Percentiles rank a stretch among this genome's conserved stretches.
These are phyloP conservation scores for Ceratoteleas bidentatus DNA, from an alignment of 1,140 invertebrate species.

Conservation along the genomic window DNA sequence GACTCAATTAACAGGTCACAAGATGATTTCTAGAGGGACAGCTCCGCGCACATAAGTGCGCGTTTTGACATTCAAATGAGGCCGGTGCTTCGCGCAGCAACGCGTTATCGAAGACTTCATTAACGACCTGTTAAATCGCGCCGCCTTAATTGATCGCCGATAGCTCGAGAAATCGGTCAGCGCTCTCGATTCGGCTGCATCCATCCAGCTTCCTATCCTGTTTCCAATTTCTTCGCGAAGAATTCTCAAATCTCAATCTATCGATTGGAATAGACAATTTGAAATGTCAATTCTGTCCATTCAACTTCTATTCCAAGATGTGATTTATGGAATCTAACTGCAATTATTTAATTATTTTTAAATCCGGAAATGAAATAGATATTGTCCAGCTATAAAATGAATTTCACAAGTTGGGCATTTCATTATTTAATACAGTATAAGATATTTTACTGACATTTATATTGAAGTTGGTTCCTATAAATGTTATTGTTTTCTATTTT, in stretches of 20 bases:
- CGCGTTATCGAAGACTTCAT: slow-evolving; percentile 63
- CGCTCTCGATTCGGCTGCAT: not conserved
- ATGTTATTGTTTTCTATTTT: too few species aligned
- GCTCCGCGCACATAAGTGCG: slow-evolving; percentile 38
- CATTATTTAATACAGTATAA: not conserved
- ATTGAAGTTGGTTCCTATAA: too few species aligned
- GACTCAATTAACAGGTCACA: slow-evolving; percentile 73
- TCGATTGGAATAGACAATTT: too few species aligned
- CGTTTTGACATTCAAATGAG: slow-evolving; percentile 62
- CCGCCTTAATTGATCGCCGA: slow-evolving; percentile 59
- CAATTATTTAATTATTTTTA: too few species aligned
- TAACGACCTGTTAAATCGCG: slow-evolving; percentile 61
- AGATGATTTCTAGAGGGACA: slow-evolving; percentile 69
- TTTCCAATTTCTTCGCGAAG: not conserved
- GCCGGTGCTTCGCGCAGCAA: slow-evolving; percentile 39
- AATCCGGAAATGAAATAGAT: too few species aligned
- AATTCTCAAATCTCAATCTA: not conserved
- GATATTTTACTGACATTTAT: too few species aligned
- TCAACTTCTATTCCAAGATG: not conserved
- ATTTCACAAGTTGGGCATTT: not conserved
- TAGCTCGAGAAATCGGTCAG: too few species aligned
- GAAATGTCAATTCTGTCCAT: not conserved
- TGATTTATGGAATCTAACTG: too few species aligned
- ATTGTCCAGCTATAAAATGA: not conserved
- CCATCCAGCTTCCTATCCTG: not conserved